A percentile compares a stretch with the other conserved stretches of the same genome.
These are phyloP conservation scores for Darevskia nairensis DNA, from an alignment of 2,797 vertebrate genomes.

Conservation along the genomic window DNA sequence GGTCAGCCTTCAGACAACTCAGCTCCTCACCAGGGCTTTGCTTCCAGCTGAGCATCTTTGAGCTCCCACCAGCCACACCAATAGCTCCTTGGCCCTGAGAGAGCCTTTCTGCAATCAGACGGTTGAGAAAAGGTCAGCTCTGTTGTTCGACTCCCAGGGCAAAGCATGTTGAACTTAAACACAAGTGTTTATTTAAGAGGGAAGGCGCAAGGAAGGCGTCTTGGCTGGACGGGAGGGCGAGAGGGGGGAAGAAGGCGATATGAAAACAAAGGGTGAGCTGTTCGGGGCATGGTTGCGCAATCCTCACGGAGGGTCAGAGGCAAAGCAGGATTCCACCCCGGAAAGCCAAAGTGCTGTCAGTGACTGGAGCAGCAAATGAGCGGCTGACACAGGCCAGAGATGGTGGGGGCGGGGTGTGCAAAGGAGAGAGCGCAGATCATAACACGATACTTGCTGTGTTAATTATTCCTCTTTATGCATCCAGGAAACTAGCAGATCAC, in stretches of 20 bases:
- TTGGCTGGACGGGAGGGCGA: too few relatives aligned
- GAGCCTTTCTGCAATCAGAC: not conserved
- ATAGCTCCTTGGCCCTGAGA: not conserved
- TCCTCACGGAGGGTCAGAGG: not conserved
- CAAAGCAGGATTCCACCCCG: not conserved
- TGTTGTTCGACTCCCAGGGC: not conserved
- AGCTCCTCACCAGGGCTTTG: not conserved
- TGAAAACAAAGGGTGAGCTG: not conserved
- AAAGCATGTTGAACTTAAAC: not conserved
- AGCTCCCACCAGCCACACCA: not conserved
- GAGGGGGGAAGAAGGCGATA: too few relatives aligned
- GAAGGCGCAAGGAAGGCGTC: not conserved
- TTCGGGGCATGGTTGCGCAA: too few relatives aligned
- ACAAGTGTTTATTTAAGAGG: conserved; percentile 1
- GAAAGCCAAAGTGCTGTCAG: not conserved
- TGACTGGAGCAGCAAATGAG: not conserved
- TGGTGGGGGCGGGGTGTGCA: not conserved
- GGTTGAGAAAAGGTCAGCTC: not conserved
- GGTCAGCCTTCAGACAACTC: not conserved
- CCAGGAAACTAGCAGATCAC: too few relatives aligned
- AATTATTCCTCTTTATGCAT: too few relatives aligned
- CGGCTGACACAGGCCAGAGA: not conserved
- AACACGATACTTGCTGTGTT: too few relatives aligned
- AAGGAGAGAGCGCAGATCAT: too few relatives aligned
- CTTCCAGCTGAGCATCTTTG: not conserved